Conservation (phyloP, 2,113 vertebrate genomes). For the Gadus macrocephalus region DNA sequence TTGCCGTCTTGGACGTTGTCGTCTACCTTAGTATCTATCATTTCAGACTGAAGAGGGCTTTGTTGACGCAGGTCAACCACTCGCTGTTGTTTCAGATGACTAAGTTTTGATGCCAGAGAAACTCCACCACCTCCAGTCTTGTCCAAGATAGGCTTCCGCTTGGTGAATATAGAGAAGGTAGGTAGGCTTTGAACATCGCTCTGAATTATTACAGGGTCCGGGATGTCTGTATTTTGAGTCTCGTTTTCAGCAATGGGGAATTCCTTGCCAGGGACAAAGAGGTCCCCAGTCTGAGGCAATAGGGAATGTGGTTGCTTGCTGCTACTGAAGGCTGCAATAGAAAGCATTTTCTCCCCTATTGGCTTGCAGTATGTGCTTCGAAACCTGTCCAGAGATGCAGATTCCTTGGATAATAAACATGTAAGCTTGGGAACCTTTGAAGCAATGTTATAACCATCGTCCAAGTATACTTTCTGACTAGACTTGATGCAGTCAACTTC, state of each 20-base stretch:
- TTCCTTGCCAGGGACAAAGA: background rate
- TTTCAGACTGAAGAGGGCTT: background rate
- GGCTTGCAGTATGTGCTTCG: slow-evolving; percentile 76
- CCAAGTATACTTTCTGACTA: background rate
- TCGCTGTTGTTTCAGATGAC: slow-evolving; percentile 67
- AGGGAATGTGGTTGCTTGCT: background rate
- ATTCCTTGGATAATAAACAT: slow-evolving; percentile 58
- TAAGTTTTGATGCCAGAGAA: slow-evolving; percentile 84
- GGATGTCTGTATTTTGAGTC: slow-evolving; percentile 1
- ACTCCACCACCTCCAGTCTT: slow-evolving; percentile 36
- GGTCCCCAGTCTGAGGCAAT: background rate
- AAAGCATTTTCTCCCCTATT: slow-evolving; percentile 15
- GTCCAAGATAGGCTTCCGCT: slow-evolving; percentile 33
- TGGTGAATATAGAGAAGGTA: slow-evolving; percentile 42
- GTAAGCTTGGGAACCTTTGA: slow-evolving; percentile 47
- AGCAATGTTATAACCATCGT: slow-evolving; percentile 4
- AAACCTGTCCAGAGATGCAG: slow-evolving; percentile 87
- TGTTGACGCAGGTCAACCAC: slow-evolving; percentile 27
- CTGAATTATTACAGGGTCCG: background rate
- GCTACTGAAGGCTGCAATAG: background rate
- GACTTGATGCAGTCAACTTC: slow-evolving; percentile 12
- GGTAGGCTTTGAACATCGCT: slow-evolving; percentile 25
- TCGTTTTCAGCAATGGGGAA: background rate
- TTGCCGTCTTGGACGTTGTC: slow-evolving; percentile 10
- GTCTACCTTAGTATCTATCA: background rate